Evolutionary conservation across 2,797 vertebrate genomes (phyloP).

Genomic region (Rhadinocentrus ornatus): DNA sequence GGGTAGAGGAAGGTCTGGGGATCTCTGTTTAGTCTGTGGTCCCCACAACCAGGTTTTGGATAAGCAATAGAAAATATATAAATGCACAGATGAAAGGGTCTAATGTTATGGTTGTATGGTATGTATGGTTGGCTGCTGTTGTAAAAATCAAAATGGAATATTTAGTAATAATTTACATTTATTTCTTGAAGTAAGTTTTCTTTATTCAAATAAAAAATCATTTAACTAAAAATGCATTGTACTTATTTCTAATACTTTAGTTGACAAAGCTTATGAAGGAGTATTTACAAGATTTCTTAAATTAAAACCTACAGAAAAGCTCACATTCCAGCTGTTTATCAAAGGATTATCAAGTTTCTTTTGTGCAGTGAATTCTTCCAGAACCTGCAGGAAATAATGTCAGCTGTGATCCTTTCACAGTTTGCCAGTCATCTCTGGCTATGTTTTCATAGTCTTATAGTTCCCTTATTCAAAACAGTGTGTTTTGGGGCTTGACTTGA

Average conservation of each 20-base stretch:
- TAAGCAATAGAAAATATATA: neutral
- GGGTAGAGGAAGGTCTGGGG: too few species aligned
- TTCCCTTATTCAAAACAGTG: conserved; percentile 7
- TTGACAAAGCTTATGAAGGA: conserved; percentile 19
- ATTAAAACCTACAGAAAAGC: conserved; percentile 48
- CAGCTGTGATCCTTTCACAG: conserved; percentile 12
- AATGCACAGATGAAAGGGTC: neutral
- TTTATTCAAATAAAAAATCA: conserved; percentile 25
- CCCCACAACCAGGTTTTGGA: neutral
- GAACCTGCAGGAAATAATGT: conserved; percentile 23
- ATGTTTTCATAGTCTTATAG: conserved; percentile 26
- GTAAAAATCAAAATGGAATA: conserved; percentile 2
- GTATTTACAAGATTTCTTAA: conserved; percentile 51
- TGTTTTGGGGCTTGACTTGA: conserved; percentile 13
- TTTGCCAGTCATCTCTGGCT: conserved; percentile 17
- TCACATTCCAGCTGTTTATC: conserved; percentile 25
- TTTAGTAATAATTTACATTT: conserved; percentile 11
- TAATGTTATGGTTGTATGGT: neutral
- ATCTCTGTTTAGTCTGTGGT: too few species aligned
- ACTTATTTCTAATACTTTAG: neutral
- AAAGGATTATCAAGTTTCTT: conserved; percentile 18
- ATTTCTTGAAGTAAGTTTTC: conserved; percentile 10
- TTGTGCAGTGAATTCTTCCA: conserved; percentile 11
- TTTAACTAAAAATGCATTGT: conserved; percentile 19
- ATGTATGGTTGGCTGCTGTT: conserved; percentile 6